Percentiles rank a stretch among this genome's conserved stretches.
phyloP scores from a whole-genome alignment of 1,140 invertebrate species.

The Agrypnia vestita region DNA sequence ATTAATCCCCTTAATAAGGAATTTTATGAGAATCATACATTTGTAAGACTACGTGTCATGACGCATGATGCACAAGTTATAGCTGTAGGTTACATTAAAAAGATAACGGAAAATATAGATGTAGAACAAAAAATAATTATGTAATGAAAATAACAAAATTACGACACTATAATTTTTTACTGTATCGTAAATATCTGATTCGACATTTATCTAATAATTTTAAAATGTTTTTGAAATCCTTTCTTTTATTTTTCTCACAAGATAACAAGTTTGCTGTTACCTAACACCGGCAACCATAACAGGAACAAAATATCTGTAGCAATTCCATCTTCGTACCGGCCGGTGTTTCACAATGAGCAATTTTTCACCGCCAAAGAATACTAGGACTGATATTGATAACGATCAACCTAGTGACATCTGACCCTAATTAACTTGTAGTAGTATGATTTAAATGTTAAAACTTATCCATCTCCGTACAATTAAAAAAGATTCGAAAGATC shows the following conservation, averaged over 20 bases:
- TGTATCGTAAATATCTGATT: not conserved
- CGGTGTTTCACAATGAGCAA: conserved; percentile 51
- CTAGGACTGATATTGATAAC: conserved; percentile 43
- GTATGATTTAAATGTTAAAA: conserved; percentile 59
- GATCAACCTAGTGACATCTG: conserved; percentile 60
- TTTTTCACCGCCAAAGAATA: conserved; percentile 54
- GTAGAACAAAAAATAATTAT: too few species aligned
- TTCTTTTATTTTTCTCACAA: conserved; percentile 2
- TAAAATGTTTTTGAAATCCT: not conserved
- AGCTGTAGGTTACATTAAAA: too few species aligned
- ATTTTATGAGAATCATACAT: too few species aligned
- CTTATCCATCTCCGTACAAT: conserved; percentile 56
- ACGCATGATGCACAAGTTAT: too few species aligned
- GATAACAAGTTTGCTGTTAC: not conserved
- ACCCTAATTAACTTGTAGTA: conserved; percentile 60
- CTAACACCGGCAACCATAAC: conserved; percentile 2
- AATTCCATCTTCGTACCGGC: conserved; percentile 22
- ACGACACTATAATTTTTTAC: too few species aligned
- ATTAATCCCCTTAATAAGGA: too few species aligned
- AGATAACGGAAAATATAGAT: too few species aligned
- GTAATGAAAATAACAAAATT: too few species aligned
- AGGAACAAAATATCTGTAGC: conserved; percentile 16
- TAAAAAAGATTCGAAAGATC: conserved; percentile 57
- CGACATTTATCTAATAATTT: not conserved
- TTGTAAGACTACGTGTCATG: too few species aligned